A percentile compares a stretch with the other conserved stretches of the same genome.
Conservation (phyloP, 2,797 vertebrate species). For the Lagodon rhomboides region DNA sequence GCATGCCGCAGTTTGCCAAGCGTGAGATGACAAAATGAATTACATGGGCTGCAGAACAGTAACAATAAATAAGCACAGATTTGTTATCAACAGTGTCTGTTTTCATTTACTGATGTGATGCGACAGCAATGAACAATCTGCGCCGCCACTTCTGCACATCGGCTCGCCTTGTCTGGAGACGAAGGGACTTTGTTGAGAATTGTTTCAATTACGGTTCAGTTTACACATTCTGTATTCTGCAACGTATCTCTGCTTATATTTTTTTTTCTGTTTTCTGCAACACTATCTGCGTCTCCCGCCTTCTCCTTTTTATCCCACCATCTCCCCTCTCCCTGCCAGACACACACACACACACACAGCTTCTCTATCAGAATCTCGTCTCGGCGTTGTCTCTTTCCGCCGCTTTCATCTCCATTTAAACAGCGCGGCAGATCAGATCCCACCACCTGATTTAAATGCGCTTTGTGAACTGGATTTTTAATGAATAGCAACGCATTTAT, state of each 20-base stretch:
- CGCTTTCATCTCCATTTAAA: constrained; percentile 69
- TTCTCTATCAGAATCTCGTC: constrained; percentile 41
- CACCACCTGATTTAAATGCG: constrained; percentile 61
- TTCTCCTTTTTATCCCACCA: constrained; percentile 48
- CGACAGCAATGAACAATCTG: constrained; percentile 22
- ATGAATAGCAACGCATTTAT: constrained; percentile 55
- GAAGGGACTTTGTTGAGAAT: neutral
- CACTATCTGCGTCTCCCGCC: constrained; percentile 19
- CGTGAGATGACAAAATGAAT: constrained; percentile 45
- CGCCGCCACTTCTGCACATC: constrained; percentile 6
- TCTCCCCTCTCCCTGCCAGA: constrained; percentile 13
- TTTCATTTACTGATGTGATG: constrained; percentile 17
- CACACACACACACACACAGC: constrained; percentile 34
- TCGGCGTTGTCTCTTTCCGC: constrained; percentile 51
- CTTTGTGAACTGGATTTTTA: constrained; percentile 62
- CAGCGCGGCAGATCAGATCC: constrained; percentile 58
- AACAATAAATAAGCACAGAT: constrained; percentile 29
- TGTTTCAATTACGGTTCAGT: constrained; percentile 1
- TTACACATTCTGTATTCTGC: constrained; percentile 30
- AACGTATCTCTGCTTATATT: constrained; percentile 17
- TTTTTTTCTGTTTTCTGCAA: constrained; percentile 9
- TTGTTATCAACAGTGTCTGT: constrained; percentile 28
- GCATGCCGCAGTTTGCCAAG: constrained; percentile 32
- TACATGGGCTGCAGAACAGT: constrained; percentile 42
- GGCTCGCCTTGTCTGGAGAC: constrained; percentile 18